phyloP scores from a whole-genome alignment of 2,113 vertebrate species.

The Cichladusa arquata region DNA sequence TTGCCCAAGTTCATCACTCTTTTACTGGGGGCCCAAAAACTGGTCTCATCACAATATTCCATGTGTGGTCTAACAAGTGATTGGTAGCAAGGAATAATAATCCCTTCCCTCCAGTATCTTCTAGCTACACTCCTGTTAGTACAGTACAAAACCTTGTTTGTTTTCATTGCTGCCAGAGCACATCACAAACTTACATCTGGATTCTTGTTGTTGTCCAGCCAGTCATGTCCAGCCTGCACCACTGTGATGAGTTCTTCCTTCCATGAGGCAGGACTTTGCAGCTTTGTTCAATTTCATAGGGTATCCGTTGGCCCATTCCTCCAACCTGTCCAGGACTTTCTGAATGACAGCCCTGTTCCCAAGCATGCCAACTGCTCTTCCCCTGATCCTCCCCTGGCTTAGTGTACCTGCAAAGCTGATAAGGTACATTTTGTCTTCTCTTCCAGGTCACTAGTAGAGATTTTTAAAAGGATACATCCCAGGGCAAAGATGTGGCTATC shows the following conservation, averaged over 20 bases:
- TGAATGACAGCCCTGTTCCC: background rate
- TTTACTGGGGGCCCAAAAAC: background rate
- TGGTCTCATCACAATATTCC: background rate
- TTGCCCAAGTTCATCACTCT: background rate
- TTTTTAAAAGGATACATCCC: background rate
- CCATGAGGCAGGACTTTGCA: background rate
- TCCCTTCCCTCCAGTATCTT: background rate
- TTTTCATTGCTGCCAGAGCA: background rate
- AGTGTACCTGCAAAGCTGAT: background rate
- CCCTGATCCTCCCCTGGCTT: background rate
- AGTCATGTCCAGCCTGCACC: background rate
- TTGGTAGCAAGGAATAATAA: background rate
- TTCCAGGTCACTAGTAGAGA: background rate
- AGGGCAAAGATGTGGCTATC: background rate
- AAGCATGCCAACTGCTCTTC: background rate
- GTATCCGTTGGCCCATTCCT: accelerated
- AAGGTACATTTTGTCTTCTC: background rate
- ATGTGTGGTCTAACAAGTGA: background rate
- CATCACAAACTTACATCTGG: background rate
- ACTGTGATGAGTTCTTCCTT: background rate
- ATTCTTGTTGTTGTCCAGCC: background rate
- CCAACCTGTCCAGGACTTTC: background rate
- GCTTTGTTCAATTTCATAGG: background rate
- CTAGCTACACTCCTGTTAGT: background rate
- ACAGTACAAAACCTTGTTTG: background rate